A percentile compares a stretch with the other conserved stretches of the same genome.
phyloP scores from a whole-genome alignment of 2,113 vertebrate genomes.

The Agapornis roseicollis region DNA sequence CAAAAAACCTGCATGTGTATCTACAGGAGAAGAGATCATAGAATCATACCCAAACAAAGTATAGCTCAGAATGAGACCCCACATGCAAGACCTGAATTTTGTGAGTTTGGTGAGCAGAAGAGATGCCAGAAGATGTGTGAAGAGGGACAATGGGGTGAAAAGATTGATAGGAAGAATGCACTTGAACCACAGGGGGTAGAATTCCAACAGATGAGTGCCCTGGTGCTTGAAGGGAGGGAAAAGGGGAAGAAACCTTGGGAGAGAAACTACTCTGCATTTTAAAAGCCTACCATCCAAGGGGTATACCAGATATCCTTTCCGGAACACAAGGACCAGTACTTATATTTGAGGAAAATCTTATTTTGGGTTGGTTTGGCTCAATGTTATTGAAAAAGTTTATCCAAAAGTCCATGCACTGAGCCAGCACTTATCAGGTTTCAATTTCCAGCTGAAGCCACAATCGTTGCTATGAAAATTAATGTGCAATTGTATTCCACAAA shows the following conservation, averaged over 20 bases:
- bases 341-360: rapidly evolving
- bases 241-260: not conserved
- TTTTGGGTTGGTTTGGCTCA: not conserved
- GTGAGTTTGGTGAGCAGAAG: not conserved
- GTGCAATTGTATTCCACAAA: slow-evolving; percentile 30
- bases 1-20: not conserved
- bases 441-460: slow-evolving; percentile 48
- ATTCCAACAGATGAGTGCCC: not conserved
- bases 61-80: not conserved
- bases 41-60: not conserved
- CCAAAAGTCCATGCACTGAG: not conserved
- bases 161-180: slow-evolving; percentile 27
- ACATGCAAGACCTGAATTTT: not conserved
- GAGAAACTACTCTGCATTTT: not conserved
- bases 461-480: slow-evolving; percentile 54
- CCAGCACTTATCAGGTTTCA: slow-evolving; percentile 55
- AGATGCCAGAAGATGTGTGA: not conserved
- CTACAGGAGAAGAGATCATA: not conserved
- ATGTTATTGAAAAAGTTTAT: slow-evolving; percentile 5
- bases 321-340: not conserved
- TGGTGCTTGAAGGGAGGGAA: not conserved
- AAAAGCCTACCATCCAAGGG: not conserved
- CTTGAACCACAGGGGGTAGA: slow-evolving; percentile 25
- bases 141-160: not conserved
- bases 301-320: not conserved